Conservation (phyloP, 2,797 vertebrate species). For the Tauraco hartlaubi region DNA sequence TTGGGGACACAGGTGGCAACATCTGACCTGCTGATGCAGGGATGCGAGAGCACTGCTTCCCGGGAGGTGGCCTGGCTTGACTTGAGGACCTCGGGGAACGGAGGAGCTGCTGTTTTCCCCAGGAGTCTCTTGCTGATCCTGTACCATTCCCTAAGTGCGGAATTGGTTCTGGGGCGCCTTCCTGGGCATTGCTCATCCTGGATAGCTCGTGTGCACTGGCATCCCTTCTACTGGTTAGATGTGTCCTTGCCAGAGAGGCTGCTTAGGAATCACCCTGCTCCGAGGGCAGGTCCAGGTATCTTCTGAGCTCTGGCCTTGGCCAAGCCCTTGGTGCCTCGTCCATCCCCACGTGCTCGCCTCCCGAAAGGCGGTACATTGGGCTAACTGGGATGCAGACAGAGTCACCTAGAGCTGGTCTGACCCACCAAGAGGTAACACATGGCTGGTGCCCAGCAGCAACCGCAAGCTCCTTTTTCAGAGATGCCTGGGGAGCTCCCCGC, state of each 20-base stretch:
- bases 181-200: neutral
- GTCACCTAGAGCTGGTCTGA: too few relatives aligned
- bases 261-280: neutral
- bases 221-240: neutral
- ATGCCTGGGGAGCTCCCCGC: too few relatives aligned
- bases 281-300: neutral
- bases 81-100: neutral
- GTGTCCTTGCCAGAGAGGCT: neutral
- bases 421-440: too few relatives aligned
- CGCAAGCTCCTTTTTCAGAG: too few relatives aligned
- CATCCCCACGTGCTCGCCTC: neutral
- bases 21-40: neutral
- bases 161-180: neutral
- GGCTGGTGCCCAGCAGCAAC: too few relatives aligned
- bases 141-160: fast-evolving
- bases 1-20: fast-evolving
- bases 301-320: neutral
- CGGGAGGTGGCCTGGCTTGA: neutral
- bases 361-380: too few relatives aligned
- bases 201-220: neutral
- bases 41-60: neutral
- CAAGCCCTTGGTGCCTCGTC: neutral
- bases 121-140: neutral
- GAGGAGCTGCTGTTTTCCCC: neutral
- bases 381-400: too few relatives aligned